Evolutionary conservation across 2,797 vertebrate species (phyloP).

Genomic region (Argentina silus): DNA sequence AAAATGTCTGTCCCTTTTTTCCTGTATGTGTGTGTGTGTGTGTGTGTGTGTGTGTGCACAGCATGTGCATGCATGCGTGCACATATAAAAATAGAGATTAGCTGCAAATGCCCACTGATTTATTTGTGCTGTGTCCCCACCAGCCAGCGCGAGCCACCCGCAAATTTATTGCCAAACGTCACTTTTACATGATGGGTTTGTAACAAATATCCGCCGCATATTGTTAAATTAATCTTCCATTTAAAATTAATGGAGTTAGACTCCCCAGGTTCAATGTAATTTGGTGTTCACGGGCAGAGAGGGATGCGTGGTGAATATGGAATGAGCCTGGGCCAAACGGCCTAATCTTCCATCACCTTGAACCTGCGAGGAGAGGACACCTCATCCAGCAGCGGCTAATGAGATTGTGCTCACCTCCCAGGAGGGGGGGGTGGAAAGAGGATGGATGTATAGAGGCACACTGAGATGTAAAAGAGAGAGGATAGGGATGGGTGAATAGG

Average conservation of each 20-base stretch:
- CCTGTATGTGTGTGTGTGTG: neutral
- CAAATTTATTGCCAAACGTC: slow-evolving; percentile 97
- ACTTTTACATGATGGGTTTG: slow-evolving; percentile 99
- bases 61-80: slow-evolving; percentile 38
- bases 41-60: slow-evolving; percentile 33
- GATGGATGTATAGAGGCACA: slow-evolving; percentile 60
- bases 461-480: slow-evolving; percentile 21
- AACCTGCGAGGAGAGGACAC: slow-evolving; percentile 96
- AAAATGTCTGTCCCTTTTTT: neutral
- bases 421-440: slow-evolving; percentile 64
- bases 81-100: slow-evolving; percentile 84
- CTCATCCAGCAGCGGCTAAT: slow-evolving; percentile 94
- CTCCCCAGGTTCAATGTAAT: slow-evolving; percentile 99
- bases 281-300: slow-evolving; percentile 95
- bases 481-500: slow-evolving; percentile 47
- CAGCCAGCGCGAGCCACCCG: slow-evolving; percentile 83
- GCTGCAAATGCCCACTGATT: slow-evolving; percentile 91
- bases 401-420: slow-evolving; percentile 92
- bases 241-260: slow-evolving; percentile 99
- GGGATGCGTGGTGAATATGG: slow-evolving; percentile 87
- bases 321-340: slow-evolving; percentile 94
- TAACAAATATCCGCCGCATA: slow-evolving; percentile 99
- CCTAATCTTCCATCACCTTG: slow-evolving; percentile 99
- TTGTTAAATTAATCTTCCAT: slow-evolving; percentile 99
- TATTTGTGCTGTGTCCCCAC: slow-evolving; percentile 80